phyloP scores from a whole-genome alignment of 2,113 vertebrate species.

The Halichoerus grypus region DNA sequence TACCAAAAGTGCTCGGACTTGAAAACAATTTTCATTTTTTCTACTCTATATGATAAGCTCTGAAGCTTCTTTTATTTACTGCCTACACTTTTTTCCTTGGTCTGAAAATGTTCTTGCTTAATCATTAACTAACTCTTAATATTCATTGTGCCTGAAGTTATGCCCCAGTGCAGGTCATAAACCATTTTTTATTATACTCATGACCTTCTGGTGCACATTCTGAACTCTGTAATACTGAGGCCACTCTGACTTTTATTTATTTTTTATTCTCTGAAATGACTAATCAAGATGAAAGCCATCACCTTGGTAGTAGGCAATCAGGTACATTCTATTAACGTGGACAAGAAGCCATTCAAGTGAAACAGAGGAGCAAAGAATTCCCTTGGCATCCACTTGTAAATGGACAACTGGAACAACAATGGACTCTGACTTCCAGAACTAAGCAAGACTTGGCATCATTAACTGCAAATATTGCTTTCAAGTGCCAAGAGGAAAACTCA shows the following conservation, averaged over 20 bases:
- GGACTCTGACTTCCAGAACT: slow-evolving; percentile 50
- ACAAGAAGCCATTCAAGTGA: slow-evolving; percentile 40
- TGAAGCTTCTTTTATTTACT: not conserved
- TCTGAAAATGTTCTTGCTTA: slow-evolving; percentile 60
- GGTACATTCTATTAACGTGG: slow-evolving; percentile 33
- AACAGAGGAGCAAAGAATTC: slow-evolving; percentile 18
- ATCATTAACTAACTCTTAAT: slow-evolving; percentile 68
- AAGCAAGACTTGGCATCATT: slow-evolving; percentile 3
- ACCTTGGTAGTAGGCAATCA: slow-evolving; percentile 53
- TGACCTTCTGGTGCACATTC: slow-evolving; percentile 40
- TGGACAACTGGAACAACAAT: not conserved
- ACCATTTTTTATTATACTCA: slow-evolving; percentile 28
- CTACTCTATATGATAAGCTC: not conserved
- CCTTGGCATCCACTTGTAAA: slow-evolving; percentile 22
- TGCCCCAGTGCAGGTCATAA: not conserved
- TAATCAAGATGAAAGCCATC: slow-evolving; percentile 58
- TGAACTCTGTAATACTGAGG: slow-evolving; percentile 56
- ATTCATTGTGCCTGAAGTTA: slow-evolving; percentile 5
- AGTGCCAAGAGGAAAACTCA: not conserved
- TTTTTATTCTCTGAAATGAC: slow-evolving; percentile 64
- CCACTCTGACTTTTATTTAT: slow-evolving; percentile 51
- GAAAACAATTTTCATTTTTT: slow-evolving; percentile 28
- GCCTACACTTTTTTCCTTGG: not conserved
- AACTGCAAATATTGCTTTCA: not conserved
- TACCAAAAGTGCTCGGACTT: slow-evolving; percentile 24